Percentiles rank a stretch among this genome's conserved stretches.
Evolutionary conservation across 2,113 vertebrate genomes (phyloP).

Genomic region (Sceloporus tristichus): DNA sequence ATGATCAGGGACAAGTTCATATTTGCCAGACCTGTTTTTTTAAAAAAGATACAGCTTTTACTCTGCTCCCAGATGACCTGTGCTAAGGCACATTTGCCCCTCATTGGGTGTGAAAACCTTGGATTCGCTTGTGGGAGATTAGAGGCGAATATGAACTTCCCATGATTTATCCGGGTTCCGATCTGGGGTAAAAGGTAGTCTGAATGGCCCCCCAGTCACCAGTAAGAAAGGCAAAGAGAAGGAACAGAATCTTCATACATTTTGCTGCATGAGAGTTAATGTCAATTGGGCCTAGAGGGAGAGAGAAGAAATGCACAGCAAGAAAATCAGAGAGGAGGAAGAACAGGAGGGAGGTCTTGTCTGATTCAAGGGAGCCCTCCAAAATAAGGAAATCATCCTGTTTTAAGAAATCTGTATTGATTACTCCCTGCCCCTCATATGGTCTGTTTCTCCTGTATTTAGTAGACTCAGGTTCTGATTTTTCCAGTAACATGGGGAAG

Average conservation of each 20-base stretch:
- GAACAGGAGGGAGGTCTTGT: background rate
- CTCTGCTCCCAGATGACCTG: no score
- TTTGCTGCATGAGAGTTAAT: background rate
- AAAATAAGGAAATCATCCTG: background rate
- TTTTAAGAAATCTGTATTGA: background rate
- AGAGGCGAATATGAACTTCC: no score
- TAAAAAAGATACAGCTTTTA: no score
- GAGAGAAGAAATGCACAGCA: background rate
- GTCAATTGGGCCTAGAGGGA: background rate
- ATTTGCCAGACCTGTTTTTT: no score
- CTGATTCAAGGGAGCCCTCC: background rate
- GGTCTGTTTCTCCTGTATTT: background rate
- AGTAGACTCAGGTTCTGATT: background rate
- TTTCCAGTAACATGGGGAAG: background rate
- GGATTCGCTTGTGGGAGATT: no score
- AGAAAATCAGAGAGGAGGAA: background rate
- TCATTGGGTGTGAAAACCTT: no score
- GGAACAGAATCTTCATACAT: background rate
- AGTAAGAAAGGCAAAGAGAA: background rate
- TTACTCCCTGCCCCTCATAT: background rate
- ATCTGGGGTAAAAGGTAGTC: no score
- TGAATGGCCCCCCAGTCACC: background rate
- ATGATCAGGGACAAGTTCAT: no score
- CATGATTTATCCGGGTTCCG: no score
- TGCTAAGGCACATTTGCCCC: no score